Evolutionary conservation across 2,888 invertebrate species (phyloP), one percentile per base, ranked within the genome.

Genomic region (Temnothorax ravouxi): DNA sequence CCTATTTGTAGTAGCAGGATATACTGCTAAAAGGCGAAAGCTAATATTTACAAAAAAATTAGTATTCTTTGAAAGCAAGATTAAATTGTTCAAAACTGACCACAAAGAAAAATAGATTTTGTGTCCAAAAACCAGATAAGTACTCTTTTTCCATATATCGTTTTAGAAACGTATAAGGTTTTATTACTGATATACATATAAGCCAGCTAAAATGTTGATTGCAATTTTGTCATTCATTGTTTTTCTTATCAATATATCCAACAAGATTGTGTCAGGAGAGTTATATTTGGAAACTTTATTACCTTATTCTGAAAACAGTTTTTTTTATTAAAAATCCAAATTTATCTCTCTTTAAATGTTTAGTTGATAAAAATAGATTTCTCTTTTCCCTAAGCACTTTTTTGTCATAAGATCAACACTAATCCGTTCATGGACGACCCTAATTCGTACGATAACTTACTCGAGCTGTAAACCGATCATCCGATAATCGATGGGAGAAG

Each of bases 381-480:
- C 1, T 13, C 29, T 29, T 47, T 59, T 21, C 38, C 2, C 47
- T 21, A 25, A 25, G 38, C 13, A 34, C 2, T 25, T 38, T 21
- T 47, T 47, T 67, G 21, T 62, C 50, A 9, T 3, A 18, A 56
- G 56, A 47, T 77, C 67, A 67, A 18, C 50, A 50, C 18, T 64
- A 76, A 76, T 76, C 25, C 47, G 25, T 52, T 66, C 13, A 66
- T 41, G 41, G 52, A 21, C 47, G 47, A 61, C 29, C 72, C 59
- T 79, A 79, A 71, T 71, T 79, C 71, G 18, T 71, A 38, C 41
- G 59, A 77, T 56, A 44, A 71, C 71, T 56, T 56, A 69, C n/a
- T 69, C 6, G 54, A 21, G 9, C 38, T 47, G 59, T 59, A 79
- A 79, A 50, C 59, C 79, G 44, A 79, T 79, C 71, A 79, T 79